phyloP scores from a whole-genome alignment of 2,113 vertebrate genomes.

The Malurus melanocephalus region DNA sequence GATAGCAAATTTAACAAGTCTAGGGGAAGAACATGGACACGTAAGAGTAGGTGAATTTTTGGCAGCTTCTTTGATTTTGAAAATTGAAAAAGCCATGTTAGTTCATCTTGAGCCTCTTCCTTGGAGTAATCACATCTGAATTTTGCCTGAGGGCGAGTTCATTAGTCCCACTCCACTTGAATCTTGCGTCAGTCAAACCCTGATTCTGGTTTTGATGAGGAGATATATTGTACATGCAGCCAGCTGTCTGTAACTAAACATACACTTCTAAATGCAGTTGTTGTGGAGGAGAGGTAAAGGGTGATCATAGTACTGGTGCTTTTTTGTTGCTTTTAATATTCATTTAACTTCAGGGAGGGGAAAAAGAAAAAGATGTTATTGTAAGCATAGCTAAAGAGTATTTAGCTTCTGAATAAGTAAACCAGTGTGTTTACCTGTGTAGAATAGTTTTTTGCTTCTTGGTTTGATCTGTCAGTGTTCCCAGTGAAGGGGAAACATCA shows the following conservation, averaged over 20 bases:
- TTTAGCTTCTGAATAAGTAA: neutral
- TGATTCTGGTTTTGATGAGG: neutral
- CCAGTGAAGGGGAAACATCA: neutral
- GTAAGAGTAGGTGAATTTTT: neutral
- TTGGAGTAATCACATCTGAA: neutral
- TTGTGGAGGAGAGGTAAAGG: neutral
- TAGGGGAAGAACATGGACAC: neutral
- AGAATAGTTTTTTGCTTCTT: constrained; percentile 1
- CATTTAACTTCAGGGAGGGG: neutral
- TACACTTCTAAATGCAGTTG: neutral
- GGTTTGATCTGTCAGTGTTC: constrained; percentile 11
- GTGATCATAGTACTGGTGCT: neutral
- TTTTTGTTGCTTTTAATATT: neutral
- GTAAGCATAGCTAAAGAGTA: neutral
- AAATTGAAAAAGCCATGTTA: neutral
- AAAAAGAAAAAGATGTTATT: neutral
- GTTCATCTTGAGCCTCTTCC: neutral
- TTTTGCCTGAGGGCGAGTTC: neutral
- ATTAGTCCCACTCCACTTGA: neutral
- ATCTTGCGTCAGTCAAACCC: neutral
- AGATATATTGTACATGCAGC: neutral
- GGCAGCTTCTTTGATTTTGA: neutral
- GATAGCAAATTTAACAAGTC: fast-evolving
- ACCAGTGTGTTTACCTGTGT: neutral
- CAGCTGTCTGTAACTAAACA: neutral